Evolutionary conservation across 1,140 invertebrate genomes (phyloP), one percentile per base, ranked within the genome.

Genomic region (Macrostomum lignano): DNA sequence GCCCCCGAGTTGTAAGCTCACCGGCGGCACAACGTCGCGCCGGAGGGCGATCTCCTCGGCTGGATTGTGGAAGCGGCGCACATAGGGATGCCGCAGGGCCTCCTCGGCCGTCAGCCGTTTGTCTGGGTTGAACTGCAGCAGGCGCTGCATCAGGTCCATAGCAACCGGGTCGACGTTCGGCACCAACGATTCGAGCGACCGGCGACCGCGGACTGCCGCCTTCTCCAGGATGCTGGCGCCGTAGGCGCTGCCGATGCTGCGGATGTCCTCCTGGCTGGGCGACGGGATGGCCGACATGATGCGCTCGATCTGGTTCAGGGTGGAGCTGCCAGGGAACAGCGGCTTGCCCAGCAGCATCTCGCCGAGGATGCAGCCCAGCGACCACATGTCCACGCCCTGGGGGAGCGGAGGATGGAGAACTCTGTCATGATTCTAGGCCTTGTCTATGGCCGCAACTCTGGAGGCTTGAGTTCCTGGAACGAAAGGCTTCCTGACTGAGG

Each of bases 51-150:
- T 68, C 46, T 86, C 79, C 38, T 76, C 70, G 5, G 65, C 63
- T 24, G 66, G 63, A 41, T 72, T 69, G 41, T 78, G 75, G 58
- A 84, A 86, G 47, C 76, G 74, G 41, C 1, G 7, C 7, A 91
- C 74, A 58, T 81, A 91, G 20, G 72, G 66, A 60, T 91, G 82
- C 31, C n/a, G n/a, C n/a, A n/a, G n/a, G n/a, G n/a, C n/a, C n/a
- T n/a, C n/a, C n/a, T n/a, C n/a, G n/a, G n/a, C n/a, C n/a, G n/a
- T n/a, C n/a, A n/a, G n/a, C n/a, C n/a, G n/a, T n/a, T n/a, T n/a
- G n/a, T n/a, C n/a, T n/a, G n/a, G n/a, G n/a, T n/a, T n/a, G n/a
- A n/a, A n/a, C n/a, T n/a, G n/a, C n/a, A n/a, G n/a, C n/a, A n/a
- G n/a, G n/a, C n/a, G n/a, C n/a, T n/a, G n/a, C n/a, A n/a, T n/a